These are phyloP conservation scores for Barbus barbus DNA, from an alignment of 2,113 vertebrate genomes.

Conservation along the genomic window DNA sequence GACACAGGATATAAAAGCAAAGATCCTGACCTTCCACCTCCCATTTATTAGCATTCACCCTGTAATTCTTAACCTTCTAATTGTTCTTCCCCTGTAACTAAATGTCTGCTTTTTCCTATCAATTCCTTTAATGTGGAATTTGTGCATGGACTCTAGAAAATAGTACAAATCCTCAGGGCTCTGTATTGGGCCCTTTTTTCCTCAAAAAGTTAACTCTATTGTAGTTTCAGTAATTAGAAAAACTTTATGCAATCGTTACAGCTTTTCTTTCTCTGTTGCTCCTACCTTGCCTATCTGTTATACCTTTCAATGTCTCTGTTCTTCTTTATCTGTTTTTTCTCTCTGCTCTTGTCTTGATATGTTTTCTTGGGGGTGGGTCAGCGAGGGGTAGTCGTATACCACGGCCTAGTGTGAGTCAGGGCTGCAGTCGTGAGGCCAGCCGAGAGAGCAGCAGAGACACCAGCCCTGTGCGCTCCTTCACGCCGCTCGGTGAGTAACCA, in stretches of 20 bases:
- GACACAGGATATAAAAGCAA: background rate
- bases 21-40: conserved; percentile 22
- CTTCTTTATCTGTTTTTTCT: conserved; percentile 59
- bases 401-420: conserved; percentile 98
- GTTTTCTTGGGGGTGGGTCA: conserved; percentile 72
- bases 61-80: background rate
- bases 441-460: conserved; percentile 98
- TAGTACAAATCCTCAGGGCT: background rate
- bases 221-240: background rate
- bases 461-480: conserved; percentile 95
- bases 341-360: conserved; percentile 63
- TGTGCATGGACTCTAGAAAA: background rate
- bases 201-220: background rate
- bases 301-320: conserved; percentile 58
- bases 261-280: conserved; percentile 62
- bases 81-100: background rate
- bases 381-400: conserved; percentile 96
- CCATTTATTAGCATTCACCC: background rate
- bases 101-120: conserved; percentile 7
- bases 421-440: conserved; percentile 98
- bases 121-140: conserved; percentile 1
- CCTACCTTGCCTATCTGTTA: conserved; percentile 59
- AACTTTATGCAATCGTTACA: conserved; percentile 46
- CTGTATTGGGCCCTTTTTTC: background rate
- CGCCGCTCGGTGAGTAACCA: conserved; percentile 90